These are phyloP conservation scores for Entomyzon cyanotis DNA, from an alignment of 2,113 vertebrate species.

Conservation along the genomic window DNA sequence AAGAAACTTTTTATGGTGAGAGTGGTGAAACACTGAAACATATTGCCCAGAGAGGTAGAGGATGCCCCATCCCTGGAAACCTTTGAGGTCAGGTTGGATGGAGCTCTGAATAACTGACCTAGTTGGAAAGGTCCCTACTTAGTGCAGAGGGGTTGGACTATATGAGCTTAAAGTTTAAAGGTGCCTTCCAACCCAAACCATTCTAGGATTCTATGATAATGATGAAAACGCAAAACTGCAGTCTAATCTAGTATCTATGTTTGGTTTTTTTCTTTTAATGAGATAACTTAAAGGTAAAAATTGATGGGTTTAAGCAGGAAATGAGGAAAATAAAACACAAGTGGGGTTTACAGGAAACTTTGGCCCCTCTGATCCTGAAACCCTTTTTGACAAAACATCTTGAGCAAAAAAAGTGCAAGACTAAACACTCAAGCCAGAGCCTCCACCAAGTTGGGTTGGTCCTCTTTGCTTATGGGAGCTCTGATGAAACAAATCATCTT, in stretches of 20 bases:
- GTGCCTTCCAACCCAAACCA: not conserved
- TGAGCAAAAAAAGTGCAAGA: not conserved
- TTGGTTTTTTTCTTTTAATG: not conserved
- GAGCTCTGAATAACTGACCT: not conserved
- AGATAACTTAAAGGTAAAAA: not conserved
- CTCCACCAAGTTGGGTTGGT: not conserved
- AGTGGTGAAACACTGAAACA: not conserved
- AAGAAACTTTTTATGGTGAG: not conserved
- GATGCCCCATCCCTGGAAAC: not conserved
- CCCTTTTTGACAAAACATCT: not conserved
- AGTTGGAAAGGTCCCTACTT: not conserved
- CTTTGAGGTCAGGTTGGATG: not conserved
- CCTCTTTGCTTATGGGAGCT: constrained; percentile 42
- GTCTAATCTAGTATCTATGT: not conserved
- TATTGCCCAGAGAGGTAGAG: not conserved
- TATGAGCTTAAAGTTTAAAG: not conserved
- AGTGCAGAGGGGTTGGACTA: not conserved
- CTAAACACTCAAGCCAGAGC: constrained; percentile 47
- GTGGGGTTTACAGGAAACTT: not conserved
- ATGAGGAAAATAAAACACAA: not conserved
- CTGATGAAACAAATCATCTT: constrained; percentile 35
- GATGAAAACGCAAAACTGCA: not conserved
- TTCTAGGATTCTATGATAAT: not conserved
- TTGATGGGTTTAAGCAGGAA: not conserved
- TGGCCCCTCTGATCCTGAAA: not conserved